These are phyloP conservation scores for Corvus moneduloides DNA, from an alignment of 2,113 vertebrate species.

Conservation along the genomic window DNA sequence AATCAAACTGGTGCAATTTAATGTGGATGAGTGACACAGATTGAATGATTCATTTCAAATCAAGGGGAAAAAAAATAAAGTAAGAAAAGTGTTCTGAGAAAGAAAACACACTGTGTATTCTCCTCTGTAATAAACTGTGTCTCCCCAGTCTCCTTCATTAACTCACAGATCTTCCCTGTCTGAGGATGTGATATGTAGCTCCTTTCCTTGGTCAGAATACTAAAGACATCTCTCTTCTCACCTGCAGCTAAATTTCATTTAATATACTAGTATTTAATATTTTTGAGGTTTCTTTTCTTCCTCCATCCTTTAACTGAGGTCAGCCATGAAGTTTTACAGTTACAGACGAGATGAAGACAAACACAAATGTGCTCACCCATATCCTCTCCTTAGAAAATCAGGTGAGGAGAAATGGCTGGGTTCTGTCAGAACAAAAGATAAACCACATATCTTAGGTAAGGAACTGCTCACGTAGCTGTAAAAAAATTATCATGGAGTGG, in stretches of 20 bases:
- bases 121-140: not conserved
- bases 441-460: not conserved
- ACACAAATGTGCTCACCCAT: not conserved
- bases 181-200: not conserved
- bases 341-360: not conserved
- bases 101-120: not conserved
- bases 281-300: not conserved
- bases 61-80: not conserved
- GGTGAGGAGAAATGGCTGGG: not conserved
- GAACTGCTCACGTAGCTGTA: not conserved
- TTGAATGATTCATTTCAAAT: conserved; percentile 44
- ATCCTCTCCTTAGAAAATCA: not conserved
- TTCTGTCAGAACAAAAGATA: not conserved
- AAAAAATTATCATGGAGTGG: not conserved
- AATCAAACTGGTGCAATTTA: conserved; percentile 13
- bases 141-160: not conserved
- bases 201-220: not conserved
- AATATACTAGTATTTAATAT: not conserved
- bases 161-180: not conserved
- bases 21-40: not conserved
- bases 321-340: not conserved
- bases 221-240: not conserved
- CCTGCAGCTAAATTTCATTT: not conserved
- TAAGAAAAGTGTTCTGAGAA: not conserved
- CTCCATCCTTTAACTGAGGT: not conserved